Evolutionary conservation across 2,888 invertebrate species (phyloP), one percentile per base, ranked within the genome.

Genomic region (Ligdia adustata): DNA sequence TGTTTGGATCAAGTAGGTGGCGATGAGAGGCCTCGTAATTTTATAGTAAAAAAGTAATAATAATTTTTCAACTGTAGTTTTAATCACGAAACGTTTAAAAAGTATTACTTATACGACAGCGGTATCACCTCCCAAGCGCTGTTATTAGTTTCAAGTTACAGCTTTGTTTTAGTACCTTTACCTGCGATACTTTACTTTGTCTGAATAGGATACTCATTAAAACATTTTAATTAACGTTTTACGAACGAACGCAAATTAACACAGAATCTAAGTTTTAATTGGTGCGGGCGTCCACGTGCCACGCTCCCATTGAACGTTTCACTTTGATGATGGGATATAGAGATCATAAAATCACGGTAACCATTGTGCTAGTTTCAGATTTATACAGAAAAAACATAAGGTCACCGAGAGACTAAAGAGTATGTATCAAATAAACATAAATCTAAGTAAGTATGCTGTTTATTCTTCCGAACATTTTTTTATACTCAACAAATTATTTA

Each of bases 151-250:
- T 22, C 22, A 22, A 22, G 22, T 22, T 22, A 6, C 18, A 18
- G 18, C 22, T 22, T 22, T 7, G 7, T n/a, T 16, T 3, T 3
- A 22, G 0, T 22, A 6, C 22, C 2, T 20, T n/a, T n/a, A 26
- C 9, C 27, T 39, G 12, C n/a, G 12, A 1, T 6, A 33, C 28
- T 4, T 28, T 15, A 41, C 40, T 9, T 13, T 3, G 22, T 9
- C 9, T 34, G 14, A 9, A 22, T 9, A 5, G 14, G 9, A 22
- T 9, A 20, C 24, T 27, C 27, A 33, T 46, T 46, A 34, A 39
- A 46, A 46, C 39, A 32, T 40, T 46, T 46, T 40, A 46, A 39
- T 34, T 46, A 34, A 39, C 13, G 14, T 45, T 40, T 31, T 22
- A 38, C 14, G 33, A 45, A 38, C 38, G 12, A 18, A 9, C 29